phyloP scores from a whole-genome alignment of 2,797 vertebrate genomes.

The Chloroceryle amazona region DNA sequence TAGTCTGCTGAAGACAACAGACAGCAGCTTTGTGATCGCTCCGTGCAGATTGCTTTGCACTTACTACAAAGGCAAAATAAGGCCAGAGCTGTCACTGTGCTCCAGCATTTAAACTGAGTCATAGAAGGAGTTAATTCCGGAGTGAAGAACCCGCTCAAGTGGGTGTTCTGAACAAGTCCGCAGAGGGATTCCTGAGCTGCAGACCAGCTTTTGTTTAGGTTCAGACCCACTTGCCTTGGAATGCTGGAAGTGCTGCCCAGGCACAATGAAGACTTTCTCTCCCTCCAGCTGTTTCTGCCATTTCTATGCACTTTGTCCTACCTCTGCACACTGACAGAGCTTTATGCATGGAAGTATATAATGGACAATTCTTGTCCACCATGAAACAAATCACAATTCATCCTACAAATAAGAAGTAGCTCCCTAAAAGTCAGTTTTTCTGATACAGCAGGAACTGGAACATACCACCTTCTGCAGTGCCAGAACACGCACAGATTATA shows the following conservation, averaged over 20 bases:
- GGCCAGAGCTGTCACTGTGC: background rate
- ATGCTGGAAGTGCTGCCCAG: slow-evolving; percentile 11
- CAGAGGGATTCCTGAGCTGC: slow-evolving; percentile 27
- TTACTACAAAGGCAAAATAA: background rate
- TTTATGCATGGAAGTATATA: background rate
- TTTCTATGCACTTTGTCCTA: background rate
- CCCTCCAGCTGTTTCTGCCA: slow-evolving; percentile 2
- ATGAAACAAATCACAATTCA: background rate
- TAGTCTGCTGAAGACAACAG: background rate
- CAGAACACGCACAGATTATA: background rate
- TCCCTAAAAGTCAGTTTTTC: background rate
- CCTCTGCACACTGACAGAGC: background rate
- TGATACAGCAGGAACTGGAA: background rate
- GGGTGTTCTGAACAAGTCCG: slow-evolving; percentile 22
- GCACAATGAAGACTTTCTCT: slow-evolving; percentile 33
- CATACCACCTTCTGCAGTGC: background rate
- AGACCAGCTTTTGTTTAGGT: slow-evolving; percentile 26
- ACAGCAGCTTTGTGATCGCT: background rate
- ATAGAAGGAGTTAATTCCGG: background rate
- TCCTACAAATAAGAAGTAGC: background rate
- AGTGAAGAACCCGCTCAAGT: background rate
- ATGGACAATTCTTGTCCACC: background rate
- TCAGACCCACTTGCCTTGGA: slow-evolving; percentile 38
- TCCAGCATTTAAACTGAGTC: background rate
- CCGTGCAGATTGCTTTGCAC: background rate